phyloP scores from a whole-genome alignment of 2,113 vertebrate genomes.

The Campylomormyrus tamandua region DNA sequence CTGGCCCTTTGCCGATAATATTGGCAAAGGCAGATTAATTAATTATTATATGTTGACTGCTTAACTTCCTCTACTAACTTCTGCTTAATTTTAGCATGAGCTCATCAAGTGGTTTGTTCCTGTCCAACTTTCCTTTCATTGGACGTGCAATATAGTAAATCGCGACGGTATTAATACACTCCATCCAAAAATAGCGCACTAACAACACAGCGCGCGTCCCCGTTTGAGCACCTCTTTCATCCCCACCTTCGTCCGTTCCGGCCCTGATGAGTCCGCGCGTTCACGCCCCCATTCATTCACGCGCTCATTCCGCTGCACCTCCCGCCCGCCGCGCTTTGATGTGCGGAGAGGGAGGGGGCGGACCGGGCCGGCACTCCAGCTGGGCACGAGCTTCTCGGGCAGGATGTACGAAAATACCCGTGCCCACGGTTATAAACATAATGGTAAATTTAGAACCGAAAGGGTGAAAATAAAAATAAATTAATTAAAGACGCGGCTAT shows the following conservation, averaged over 20 bases:
- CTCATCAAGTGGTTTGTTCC: background rate
- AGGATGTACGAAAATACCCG: slow-evolving; percentile 20
- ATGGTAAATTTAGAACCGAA: background rate
- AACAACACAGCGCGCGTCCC: background rate
- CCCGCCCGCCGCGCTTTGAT: background rate
- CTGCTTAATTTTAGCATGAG: background rate
- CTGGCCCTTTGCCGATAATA: no score
- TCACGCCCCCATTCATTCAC: background rate
- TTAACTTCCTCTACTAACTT: background rate
- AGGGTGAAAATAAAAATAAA: background rate
- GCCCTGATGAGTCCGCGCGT: background rate
- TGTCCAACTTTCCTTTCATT: background rate
- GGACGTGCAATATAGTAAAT: background rate
- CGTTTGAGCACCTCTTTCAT: background rate
- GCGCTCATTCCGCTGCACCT: background rate
- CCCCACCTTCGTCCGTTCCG: background rate
- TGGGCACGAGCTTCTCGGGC: slow-evolving; percentile 3
- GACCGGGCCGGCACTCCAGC: slow-evolving; percentile 39
- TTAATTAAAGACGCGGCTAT: background rate
- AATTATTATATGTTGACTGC: background rate
- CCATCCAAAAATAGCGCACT: background rate
- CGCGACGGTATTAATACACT: background rate
- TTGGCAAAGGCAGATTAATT: background rate
- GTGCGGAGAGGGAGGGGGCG: slow-evolving; percentile 28
- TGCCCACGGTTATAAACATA: slow-evolving; percentile 22